Base-by-base conservation (phyloP, 2,113 vertebrate species). In the Noctilio leporinus region DNA sequence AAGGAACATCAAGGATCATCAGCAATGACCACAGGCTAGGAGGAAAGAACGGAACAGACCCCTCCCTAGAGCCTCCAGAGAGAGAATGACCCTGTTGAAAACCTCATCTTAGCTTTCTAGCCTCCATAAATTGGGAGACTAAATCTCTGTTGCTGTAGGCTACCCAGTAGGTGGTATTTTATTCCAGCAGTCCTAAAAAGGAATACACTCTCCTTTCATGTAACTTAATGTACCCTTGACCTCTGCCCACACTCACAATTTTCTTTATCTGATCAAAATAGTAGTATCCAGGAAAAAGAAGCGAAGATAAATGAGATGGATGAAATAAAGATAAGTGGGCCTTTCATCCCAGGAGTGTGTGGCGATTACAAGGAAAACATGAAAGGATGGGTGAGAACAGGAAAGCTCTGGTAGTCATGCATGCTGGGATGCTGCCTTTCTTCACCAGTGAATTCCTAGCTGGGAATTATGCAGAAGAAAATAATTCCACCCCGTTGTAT, bases 251-350 rank as follows among this genome's bases (percentile, higher is more conserved):
- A 75, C 35, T 73, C 15, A 15, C 40, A 76, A 72, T 81, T 86
- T 85, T 85, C 59, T 57, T 78, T 53, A 73, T 86, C n/a, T 92
- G 26, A 90, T 83, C 49, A 90, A 95, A 94, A 96, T 55, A 88
- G 33, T 67, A 83, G 84, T 17, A 30, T 40, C 45, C 3, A 53
- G 38, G 7, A 12, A 15, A 11, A 20, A 40, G 26, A 53, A 75
- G 35, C 38, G 12, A 77, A n/a, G 22, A 75, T 3, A 15, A 62
- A 87, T 47, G 40, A 19, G 62, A 55, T 80, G 35, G 55, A 47
- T 77, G 26, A 22, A 22, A 88, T 53, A 69, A 30, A 47, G 38
- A 20, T 64, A 72, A 84, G 64, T 35, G 9, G 43, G 59, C 5
- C 19, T 70, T 45, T 93, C 65, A 75, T 53, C n/a, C 65, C 80